Conservation (phyloP, 30 jellyfish, hydroid and myxozoan species). For the Hydra vulgaris region DNA sequence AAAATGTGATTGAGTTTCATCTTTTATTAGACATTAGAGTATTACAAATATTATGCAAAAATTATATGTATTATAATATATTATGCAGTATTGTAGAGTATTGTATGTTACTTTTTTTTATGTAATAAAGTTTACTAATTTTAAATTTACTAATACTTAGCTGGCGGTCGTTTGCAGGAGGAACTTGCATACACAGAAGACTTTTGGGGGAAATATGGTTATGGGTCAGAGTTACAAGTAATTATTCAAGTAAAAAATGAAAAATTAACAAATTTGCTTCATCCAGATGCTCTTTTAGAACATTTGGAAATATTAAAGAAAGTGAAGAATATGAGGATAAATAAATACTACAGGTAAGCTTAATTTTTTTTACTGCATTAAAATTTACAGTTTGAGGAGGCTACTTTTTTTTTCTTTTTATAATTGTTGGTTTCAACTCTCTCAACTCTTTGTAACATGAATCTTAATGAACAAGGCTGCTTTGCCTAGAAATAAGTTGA, state of each 20-base stretch:
- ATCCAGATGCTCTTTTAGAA: conserved; percentile 36
- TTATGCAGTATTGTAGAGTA: too few species aligned
- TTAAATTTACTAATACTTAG: too few species aligned
- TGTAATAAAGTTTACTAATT: too few species aligned
- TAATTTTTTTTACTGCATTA: background rate
- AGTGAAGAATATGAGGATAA: conserved; percentile 20
- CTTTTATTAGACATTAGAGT: too few species aligned
- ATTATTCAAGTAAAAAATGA: conserved; percentile 44
- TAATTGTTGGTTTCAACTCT: too few species aligned
- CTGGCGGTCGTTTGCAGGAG: conserved; percentile 65
- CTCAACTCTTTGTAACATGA: too few species aligned
- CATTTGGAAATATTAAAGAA: conserved; percentile 73
- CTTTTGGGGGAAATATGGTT: conserved; percentile 15
- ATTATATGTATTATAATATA: too few species aligned
- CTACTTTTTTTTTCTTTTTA: background rate
- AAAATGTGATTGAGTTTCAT: too few species aligned
- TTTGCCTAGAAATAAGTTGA: too few species aligned
- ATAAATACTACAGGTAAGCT: conserved; percentile 1
- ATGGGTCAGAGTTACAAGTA: conserved; percentile 43
- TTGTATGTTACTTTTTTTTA: too few species aligned
- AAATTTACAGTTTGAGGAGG: background rate
- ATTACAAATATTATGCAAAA: too few species aligned
- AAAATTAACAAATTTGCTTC: conserved; percentile 37
- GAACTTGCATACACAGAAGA: conserved; percentile 47
- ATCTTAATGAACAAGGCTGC: too few species aligned